Conservation (phyloP, 92 coral and sea anemone species). For the Pocillopora grandis region DNA sequence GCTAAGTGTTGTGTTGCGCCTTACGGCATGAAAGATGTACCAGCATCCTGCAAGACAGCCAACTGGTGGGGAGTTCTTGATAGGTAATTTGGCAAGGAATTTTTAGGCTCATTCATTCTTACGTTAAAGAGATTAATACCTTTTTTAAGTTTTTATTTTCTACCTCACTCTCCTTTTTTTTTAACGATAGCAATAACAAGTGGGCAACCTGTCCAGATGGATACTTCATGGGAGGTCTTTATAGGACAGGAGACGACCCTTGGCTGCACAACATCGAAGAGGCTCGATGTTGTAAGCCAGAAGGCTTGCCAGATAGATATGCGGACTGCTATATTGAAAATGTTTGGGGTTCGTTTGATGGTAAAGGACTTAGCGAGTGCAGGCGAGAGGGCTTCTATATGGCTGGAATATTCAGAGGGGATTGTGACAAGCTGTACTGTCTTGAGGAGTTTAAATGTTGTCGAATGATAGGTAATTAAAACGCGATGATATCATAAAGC, state of each 20-base stretch:
- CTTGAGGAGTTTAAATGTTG: constrained; percentile 64
- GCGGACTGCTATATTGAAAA: constrained; percentile 46
- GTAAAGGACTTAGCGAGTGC: constrained; percentile 13
- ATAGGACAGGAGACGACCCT: constrained; percentile 9
- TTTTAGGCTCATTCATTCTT: not conserved
- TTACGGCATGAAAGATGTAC: constrained; percentile 24
- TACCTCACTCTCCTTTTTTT: not conserved
- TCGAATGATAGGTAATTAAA: constrained; percentile 2
- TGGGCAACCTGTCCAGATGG: constrained; percentile 52
- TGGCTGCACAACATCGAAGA: constrained; percentile 56
- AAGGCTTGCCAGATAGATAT: constrained; percentile 48
- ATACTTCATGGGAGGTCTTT: constrained; percentile 39
- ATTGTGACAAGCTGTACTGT: constrained; percentile 56
- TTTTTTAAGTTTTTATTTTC: not conserved
- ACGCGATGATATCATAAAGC: not conserved
- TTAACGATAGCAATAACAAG: constrained; percentile 6
- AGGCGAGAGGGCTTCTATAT: constrained; percentile 47
- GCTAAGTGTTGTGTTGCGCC: constrained; percentile 62
- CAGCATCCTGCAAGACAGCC: constrained; percentile 50
- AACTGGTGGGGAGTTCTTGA: constrained; percentile 54
- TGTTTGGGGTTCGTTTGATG: constrained; percentile 21
- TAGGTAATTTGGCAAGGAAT: constrained; percentile 21
- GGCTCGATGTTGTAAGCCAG: constrained; percentile 70
- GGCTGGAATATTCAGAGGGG: constrained; percentile 58
- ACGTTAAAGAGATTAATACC: not conserved